Evolutionary conservation across 1,140 invertebrate species (phyloP), one percentile per base, ranked within the genome.

Genomic region (Dolichoris vasculosae): DNA sequence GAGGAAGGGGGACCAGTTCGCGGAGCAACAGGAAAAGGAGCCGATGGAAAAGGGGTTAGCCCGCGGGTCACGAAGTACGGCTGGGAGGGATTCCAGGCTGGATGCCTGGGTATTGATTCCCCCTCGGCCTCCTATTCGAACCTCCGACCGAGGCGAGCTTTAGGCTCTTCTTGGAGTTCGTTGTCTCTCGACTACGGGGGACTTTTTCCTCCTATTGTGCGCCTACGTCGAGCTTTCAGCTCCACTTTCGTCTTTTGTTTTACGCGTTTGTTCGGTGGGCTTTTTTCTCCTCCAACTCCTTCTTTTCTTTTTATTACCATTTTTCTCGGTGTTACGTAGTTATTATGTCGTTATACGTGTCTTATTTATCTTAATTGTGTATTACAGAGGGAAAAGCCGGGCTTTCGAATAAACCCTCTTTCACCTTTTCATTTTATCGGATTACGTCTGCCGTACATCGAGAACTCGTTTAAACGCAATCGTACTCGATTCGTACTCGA

Each of bases 1-100:
- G 23, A 17, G 64, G n/a, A 30, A 1, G 9, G 40, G 26, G 15
- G 79, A n/a, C 3, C n/a, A n/a, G n/a, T n/a, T n/a, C 4, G 77
- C 35, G 26, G 32, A 51, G 81, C 81, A 64, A 78, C 35, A 83
- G 82, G 82, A 83, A 73, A 55, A 63, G 71, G 51, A 83, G 35
- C 82, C 82, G 82, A 83, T 83, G 82, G 51, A 83, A 83, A 83
- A 83, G 82, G 55, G 82, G 51, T 63, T 75, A 76, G 38, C 30
- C 51, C 38, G n/a, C 20, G 80, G 80, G 82, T 83, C 71, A 83
- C 69, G 82, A 30, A 63, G 77, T 0, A 38, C 26, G 40, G n/a
- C 79, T 63, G 67, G 63, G 63, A 23, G 40, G 26, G 69, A 73
- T 73, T 46, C 38, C 8, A 69, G 43, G 79, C 43, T 82, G 46